Conservation (phyloP, 2,888 invertebrate genomes). For the Agrochola macilenta region DNA sequence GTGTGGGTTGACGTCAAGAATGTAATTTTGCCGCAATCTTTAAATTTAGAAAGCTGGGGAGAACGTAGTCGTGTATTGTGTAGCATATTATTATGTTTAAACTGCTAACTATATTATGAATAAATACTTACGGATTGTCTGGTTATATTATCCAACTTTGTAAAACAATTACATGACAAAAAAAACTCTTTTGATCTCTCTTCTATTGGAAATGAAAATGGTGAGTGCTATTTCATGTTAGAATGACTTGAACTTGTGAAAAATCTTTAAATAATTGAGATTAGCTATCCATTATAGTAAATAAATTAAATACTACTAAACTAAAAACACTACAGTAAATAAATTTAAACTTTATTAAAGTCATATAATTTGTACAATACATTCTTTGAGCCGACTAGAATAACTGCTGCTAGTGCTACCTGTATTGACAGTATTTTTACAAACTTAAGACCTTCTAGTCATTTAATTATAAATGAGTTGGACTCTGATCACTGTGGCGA, state of each 20-base stretch:
- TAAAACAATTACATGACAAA: neutral
- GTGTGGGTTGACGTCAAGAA: slow-evolving; percentile 44
- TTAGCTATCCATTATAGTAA: no score
- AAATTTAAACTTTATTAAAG: no score
- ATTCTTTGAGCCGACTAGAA: no score
- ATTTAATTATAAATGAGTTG: no score
- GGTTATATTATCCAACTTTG: neutral
- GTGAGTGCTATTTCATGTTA: neutral
- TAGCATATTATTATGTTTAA: slow-evolving; percentile 29
- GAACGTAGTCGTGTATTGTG: slow-evolving; percentile 32
- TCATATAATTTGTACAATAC: no score
- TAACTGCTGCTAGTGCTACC: no score
- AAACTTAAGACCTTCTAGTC: no score
- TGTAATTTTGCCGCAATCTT: slow-evolving; percentile 52
- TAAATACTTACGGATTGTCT: neutral
- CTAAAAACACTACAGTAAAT: no score
- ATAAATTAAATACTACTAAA: no score
- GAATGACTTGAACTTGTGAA: neutral
- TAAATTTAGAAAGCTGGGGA: slow-evolving; percentile 42
- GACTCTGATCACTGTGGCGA: no score
- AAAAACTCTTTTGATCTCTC: no score
- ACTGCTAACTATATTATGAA: neutral
- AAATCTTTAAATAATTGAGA: neutral
- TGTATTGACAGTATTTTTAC: no score
- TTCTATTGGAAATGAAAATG: neutral